Conservation (phyloP, 2,888 invertebrate genomes). For the Zelleria hepariella region DNA sequence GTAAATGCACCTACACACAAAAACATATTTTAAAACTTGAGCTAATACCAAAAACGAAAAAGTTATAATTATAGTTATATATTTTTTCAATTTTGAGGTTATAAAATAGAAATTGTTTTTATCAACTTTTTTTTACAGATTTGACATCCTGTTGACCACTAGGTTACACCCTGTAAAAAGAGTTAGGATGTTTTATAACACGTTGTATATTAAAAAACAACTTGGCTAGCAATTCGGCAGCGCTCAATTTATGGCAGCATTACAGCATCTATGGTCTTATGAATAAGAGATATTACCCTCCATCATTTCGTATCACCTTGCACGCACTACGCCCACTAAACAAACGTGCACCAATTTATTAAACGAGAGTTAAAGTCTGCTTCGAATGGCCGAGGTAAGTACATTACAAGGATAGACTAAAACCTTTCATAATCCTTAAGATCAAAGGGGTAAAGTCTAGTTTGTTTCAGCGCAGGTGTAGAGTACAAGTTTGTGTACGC, state of each 20-base stretch:
- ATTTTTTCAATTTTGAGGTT: too few relatives aligned
- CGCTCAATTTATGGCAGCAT: neutral
- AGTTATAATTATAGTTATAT: too few relatives aligned
- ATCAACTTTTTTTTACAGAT: too few relatives aligned
- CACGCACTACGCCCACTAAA: neutral
- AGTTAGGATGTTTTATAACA: too few relatives aligned
- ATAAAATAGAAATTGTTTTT: too few relatives aligned
- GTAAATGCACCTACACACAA: too few relatives aligned
- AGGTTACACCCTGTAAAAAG: too few relatives aligned
- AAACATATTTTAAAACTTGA: too few relatives aligned
- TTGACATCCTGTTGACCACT: too few relatives aligned
- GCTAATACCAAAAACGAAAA: too few relatives aligned
- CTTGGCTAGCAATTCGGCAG: too few relatives aligned
- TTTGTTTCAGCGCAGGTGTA: neutral
- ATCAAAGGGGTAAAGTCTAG: neutral
- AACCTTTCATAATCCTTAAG: neutral
- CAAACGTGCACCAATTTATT: constrained; percentile 3
- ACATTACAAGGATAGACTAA: neutral
- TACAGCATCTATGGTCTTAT: neutral
- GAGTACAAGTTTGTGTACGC: neutral
- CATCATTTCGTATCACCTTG: neutral
- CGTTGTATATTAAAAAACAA: too few relatives aligned
- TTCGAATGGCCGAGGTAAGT: constrained; percentile 27
- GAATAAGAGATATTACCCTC: neutral
- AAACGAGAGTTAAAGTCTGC: constrained; percentile 65